Conservation (phyloP, 2,797 vertebrate genomes). For the Pteropus rufus region DNA sequence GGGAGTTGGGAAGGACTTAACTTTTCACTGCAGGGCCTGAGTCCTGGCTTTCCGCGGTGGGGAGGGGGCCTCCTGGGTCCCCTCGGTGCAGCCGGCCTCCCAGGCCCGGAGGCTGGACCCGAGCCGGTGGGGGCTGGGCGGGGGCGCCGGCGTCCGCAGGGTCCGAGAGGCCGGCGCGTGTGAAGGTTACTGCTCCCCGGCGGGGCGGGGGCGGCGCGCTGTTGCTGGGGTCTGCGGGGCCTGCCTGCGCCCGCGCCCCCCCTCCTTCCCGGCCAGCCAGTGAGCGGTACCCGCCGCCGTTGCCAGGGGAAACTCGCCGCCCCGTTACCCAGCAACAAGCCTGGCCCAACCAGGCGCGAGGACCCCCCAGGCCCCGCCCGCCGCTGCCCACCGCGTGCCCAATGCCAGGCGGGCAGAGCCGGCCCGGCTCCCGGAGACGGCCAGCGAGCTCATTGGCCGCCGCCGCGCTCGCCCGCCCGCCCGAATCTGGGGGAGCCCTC, state of each 20-base stretch:
- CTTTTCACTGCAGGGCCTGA: constrained; percentile 56
- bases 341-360: constrained; percentile 76
- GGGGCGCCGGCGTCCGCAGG: constrained; percentile 56
- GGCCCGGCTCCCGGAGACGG: constrained; percentile 76
- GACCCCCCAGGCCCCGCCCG: constrained; percentile 69
- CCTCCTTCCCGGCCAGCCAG: constrained; percentile 73
- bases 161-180: constrained; percentile 69
- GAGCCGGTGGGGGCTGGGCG: constrained; percentile 24
- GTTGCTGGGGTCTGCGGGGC: constrained; percentile 77
- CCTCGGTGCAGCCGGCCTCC: background rate
- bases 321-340: constrained; percentile 77
- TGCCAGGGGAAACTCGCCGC: constrained; percentile 77
- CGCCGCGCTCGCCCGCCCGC: constrained; percentile 21
- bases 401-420: constrained; percentile 77
- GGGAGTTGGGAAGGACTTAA: constrained; percentile 71
- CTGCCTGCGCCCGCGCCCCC: constrained; percentile 68
- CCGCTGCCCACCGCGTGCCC: constrained; percentile 76
- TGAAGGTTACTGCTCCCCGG: constrained; percentile 71
- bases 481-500: constrained; percentile 68
- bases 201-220: constrained; percentile 69
- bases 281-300: constrained; percentile 75
- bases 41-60: background rate
- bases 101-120: constrained; percentile 10
- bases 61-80: background rate
- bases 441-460: constrained; percentile 69